Percentiles rank a stretch among this genome's conserved stretches.
phyloP scores from a whole-genome alignment of 2,888 invertebrate species.

The Exephanes ischioxanthus region DNA sequence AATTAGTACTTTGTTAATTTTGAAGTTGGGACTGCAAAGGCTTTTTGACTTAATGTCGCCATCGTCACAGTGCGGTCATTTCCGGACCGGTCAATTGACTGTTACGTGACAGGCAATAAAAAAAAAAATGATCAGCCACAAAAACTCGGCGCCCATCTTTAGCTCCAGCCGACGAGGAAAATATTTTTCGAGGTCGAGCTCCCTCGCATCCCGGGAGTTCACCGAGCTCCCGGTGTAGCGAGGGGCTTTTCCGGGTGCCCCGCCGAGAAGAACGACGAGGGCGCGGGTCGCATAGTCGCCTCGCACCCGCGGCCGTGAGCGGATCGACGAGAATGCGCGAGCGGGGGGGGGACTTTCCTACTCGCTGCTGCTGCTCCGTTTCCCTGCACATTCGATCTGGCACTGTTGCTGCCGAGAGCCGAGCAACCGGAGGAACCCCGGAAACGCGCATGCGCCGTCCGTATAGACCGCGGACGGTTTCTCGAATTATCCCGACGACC shows the following conservation, averaged over 20 bases:
- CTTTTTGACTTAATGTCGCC: no score
- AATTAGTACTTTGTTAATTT: no score
- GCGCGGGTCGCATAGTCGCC: conserved; percentile 67
- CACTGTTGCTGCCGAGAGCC: conserved; percentile 52
- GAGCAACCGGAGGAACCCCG: conserved; percentile 14
- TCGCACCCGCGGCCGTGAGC: conserved; percentile 45
- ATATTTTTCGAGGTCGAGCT: conserved; percentile 10
- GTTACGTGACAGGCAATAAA: no score
- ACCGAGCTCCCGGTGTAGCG: conserved; percentile 51
- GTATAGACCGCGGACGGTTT: conserved; percentile 72
- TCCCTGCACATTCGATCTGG: conserved; percentile 59
- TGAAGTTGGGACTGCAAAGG: no score
- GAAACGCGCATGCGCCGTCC: conserved; percentile 71
- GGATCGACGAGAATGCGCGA: conserved; percentile 44
- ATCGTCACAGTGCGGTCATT: no score
- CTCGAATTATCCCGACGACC: conserved; percentile 16
- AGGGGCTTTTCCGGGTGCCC: conserved; percentile 39
- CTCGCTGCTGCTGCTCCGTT: conserved; percentile 39
- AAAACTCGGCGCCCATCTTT: no score
- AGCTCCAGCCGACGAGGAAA: not conserved
- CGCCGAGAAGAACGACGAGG: conserved; percentile 21
- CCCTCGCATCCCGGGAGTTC: conserved; percentile 31
- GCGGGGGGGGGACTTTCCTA: conserved; percentile 53
- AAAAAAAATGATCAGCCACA: no score
- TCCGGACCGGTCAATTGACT: no score